Base-by-base conservation (phyloP, 2,797 vertebrate genomes). In the Gallirallus australis region DNA sequence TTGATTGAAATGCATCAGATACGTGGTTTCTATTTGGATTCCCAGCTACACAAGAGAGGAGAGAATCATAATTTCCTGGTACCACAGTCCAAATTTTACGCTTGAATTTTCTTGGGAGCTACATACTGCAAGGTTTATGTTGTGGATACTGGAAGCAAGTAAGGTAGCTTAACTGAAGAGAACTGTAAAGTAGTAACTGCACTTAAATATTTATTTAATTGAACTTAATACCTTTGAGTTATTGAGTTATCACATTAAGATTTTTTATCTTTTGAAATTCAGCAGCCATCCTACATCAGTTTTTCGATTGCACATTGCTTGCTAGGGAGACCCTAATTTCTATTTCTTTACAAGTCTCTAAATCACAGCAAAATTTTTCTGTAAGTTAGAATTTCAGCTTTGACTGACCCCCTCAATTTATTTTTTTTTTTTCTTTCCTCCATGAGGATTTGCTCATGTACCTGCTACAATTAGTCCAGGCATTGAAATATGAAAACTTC, bases 401-500 rank as follows among this genome's bases (percentile, higher is more conserved):
- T 79, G 8, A 30, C 17, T 42, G 12, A 42, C 6, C 3, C 3
- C 2, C 3, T 82, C 16, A 16, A 15, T 60, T 96, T 12, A 47
- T 33, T 56, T 66, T 33, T 1, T 66, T 33, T 1, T 28, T 52
- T 48, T 93, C 81, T 70, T 83, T 15, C 15, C 6, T 86, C 45
- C 40, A 2, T 18, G 27, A 98, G 99, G 99, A 99, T 97, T 98
- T 99, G 84, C 97, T 99, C 90, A 99, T 99, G 99, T 99, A 99
- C 96, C 98, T 99, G 21, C 98, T 99, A 18, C 99, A 99, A 95
- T 98, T 99, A 95, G 99, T 99, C 35, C 99, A 99, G 95, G 99
- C 99, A 27, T 88, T 99, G 89, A 99, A 99, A 86, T 99, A 99
- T 2, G 99, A 99, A 97, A 99, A 99, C 97, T 99, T 99, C 79